Evolutionary conservation across 2,113 vertebrate genomes (phyloP), one percentile per base, ranked within the genome.

Genomic region (Piaya cayana): DNA sequence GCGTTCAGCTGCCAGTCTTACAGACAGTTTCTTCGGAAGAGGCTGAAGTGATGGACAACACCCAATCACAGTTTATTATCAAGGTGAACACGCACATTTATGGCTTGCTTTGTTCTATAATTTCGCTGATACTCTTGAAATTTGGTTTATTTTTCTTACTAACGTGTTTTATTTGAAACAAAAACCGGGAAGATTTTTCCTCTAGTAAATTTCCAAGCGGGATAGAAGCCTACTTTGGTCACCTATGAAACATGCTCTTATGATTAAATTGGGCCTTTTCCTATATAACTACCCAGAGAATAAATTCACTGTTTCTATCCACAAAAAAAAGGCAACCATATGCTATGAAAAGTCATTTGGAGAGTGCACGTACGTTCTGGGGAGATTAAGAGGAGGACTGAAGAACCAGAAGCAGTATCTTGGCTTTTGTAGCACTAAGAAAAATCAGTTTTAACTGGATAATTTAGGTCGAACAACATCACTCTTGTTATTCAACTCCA

Each of bases 391-490:
- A 63, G 3, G 1, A 56, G 11, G 47, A 30, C 12, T 30, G 19
- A 67, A 75, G 8, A 83, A 32, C 19, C 37, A 47, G 7, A 49
- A 15, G 6, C 2, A 45, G 5, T 14, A 52, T 3, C 26, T 55
- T 39, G 15, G 6, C 11, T 53, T 30, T 21, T 2, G 2, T 11
- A 43, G 2, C 47, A 2, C 50, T 69, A 65, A 49, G 32, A 81
- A 47, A 36, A 2, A 18, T 30, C 56, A 83, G 21, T 3, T 74
- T 53, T 62, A 23, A 53, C 6, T 16, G 9, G 32, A 25, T 22
- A 1, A 19, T 34, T 65, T 75, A 3, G 5, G 30, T 34, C 12
- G 1, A 2, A 45, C 20, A 16, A 5, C 1, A 4, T 21, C 16
- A 43, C 11, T 62, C 17, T 26, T 4, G 0, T 12, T 36, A 68